Evolutionary conservation across 2,113 vertebrate species (phyloP), one percentile per base, ranked within the genome.

Genomic region (Sorex fumeus): DNA sequence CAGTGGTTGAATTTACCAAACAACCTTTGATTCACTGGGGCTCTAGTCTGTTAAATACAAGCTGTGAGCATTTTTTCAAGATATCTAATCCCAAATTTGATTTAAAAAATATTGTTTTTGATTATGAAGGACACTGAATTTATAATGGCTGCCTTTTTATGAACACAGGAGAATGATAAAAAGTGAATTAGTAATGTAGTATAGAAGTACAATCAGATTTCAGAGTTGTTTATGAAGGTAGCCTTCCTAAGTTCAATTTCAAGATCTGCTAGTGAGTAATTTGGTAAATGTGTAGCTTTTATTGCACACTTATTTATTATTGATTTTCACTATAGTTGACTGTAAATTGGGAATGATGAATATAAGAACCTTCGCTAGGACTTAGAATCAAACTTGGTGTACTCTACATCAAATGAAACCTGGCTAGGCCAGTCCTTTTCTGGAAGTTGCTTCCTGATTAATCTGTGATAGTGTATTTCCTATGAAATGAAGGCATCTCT

Each of bases 321-420:
- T 78, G 71, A 76, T 78, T 78, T 70, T 89, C 64, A 70, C 23
- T 82, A 15, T 40, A 30, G 64, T 87, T 15, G 18, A 69, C 75
- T 83, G 1, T 45, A 87, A 69, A 81, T 25, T 40, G 25, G 21
- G 25, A n/a, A 78, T 91, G 28, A 30, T 66, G 28, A 60, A 23
- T 50, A 11, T 79, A 9, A 72, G 74, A 60, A 60, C 18, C 6
- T 23, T 60, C 21, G 16, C 57, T 4, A 60, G 57, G 57, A 21
- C 57, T 53, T 60, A 60, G 57, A 60, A 19, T 60, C 57, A 60
- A 6, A 60, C 57, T 23, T 60, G 21, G 8, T 4, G 6, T 23
- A 8, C 25, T 66, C n/a, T 70, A 32, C 19, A 3, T 70, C 67
- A 70, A 32, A 19, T 34, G 34, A 18, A 34, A 11, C 1, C 25